Percentiles rank a stretch among this genome's conserved stretches.
phyloP scores from a whole-genome alignment of 92 coral and sea anemone species.

The Porites divaricata region DNA sequence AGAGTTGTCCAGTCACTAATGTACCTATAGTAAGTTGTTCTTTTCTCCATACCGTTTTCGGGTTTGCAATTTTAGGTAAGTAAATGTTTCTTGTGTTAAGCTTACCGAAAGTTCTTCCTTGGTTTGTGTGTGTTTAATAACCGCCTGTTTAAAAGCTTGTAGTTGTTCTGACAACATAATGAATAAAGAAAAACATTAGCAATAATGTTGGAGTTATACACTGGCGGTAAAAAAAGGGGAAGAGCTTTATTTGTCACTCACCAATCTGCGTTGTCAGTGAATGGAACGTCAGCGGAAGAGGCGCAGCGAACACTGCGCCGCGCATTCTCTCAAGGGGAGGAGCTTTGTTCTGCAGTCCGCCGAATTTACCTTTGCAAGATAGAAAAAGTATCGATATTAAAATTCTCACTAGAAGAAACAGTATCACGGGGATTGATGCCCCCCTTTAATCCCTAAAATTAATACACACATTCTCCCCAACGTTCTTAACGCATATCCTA shows the following conservation, averaged over 20 bases:
- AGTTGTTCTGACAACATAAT: slow-evolving; percentile 75
- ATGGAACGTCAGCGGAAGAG: slow-evolving; percentile 79
- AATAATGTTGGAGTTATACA: background rate
- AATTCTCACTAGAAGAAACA: background rate
- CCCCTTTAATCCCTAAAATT: too few relatives aligned
- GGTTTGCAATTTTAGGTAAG: too few relatives aligned
- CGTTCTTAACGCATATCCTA: too few relatives aligned
- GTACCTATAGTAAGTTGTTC: too few relatives aligned
- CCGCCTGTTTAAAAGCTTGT: slow-evolving; percentile 82
- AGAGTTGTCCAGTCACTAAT: too few relatives aligned
- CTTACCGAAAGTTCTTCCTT: slow-evolving; percentile 89
- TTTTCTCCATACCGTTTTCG: too few relatives aligned
- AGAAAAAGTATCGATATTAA: background rate
- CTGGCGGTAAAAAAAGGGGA: background rate
- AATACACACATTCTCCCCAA: too few relatives aligned
- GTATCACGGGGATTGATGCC: background rate
- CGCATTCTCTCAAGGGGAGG: slow-evolving; percentile 94
- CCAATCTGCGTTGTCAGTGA: slow-evolving; percentile 91
- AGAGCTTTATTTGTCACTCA: slow-evolving; percentile 15
- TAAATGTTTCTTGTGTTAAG: too few relatives aligned
- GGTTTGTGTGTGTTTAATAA: slow-evolving; percentile 78
- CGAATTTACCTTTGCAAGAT: slow-evolving; percentile 85
- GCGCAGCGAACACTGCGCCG: slow-evolving; percentile 95
- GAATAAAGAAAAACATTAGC: background rate
- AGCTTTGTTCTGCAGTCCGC: slow-evolving; percentile 97